phyloP scores from a whole-genome alignment of 2,888 invertebrate genomes.

The Polyploca ridens region DNA sequence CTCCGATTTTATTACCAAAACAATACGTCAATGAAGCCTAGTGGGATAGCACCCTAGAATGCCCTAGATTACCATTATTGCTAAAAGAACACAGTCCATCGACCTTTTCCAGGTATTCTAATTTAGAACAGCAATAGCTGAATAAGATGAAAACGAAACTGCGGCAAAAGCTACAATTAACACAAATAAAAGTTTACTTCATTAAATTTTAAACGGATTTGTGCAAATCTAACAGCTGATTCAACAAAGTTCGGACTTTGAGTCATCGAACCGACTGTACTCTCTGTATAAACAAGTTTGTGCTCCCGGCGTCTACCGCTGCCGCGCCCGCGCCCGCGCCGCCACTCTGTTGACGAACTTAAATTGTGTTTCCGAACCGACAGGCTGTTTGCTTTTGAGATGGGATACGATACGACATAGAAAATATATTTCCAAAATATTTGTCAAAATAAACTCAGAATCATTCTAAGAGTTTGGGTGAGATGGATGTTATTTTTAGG shows the following conservation, averaged over 20 bases:
- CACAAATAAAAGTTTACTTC: conserved; percentile 13
- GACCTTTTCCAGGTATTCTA: neutral
- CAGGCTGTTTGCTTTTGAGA: conserved; percentile 55
- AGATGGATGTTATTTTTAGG: conserved; percentile 26
- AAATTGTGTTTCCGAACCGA: conserved; percentile 67
- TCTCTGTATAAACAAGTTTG: conserved; percentile 48
- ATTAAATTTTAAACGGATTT: conserved; percentile 38
- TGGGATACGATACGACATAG: conserved; percentile 49
- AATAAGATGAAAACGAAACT: neutral
- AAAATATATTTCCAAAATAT: conserved; percentile 49
- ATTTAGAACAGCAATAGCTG: neutral
- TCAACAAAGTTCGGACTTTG: conserved; percentile 39
- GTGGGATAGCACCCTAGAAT: too few species aligned
- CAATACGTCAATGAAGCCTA: too few species aligned
- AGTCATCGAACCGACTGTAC: conserved; percentile 33
- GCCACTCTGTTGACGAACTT: conserved; percentile 67
- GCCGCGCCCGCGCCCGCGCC: conserved; percentile 34
- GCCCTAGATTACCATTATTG: too few species aligned
- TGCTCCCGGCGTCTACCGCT: conserved; percentile 32
- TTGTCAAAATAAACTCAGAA: conserved; percentile 40
- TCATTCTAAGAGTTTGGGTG: conserved; percentile 29
- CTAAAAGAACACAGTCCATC: neutral
- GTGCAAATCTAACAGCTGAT: conserved; percentile 32
- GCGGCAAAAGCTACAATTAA: neutral
- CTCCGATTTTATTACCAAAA: too few species aligned